Evolutionary conservation across 2,113 vertebrate genomes (phyloP), one percentile per base, ranked within the genome.

Genomic region (Fregata magnificens): DNA sequence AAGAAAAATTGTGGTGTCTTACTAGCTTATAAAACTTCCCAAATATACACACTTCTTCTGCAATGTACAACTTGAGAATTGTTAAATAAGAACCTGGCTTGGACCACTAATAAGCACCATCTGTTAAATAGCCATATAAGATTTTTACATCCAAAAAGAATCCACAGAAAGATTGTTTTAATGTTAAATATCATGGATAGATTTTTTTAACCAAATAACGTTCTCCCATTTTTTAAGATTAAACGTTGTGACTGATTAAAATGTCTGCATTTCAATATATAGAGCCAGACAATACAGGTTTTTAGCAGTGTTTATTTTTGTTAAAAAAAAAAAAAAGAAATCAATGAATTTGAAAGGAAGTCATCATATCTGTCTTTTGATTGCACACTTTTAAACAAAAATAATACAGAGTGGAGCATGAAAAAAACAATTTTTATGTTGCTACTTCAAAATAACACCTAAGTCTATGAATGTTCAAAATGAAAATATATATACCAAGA

Each of bases 221-320:
- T 55, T 73, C 69, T 47, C 58, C 31, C 16, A 53, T 19, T 86
- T 94, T 62, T 73, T 15, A 86, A 45, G 14, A 73, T 56, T n/a
- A 82, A 44, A 79, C 93, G 63, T 45, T 84, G 36, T 56, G 67
- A 44, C 20, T 74, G 74, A 86, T 93, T 40, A 66, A 87, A 95
- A 79, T 31, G 21, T 65, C 28, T 70, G 36, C 31, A 44, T 74
- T 90, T 97, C 82, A 49, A 92, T 90, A 88, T 11, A 93, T 36
- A 85, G 26, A 97, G 31, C 6, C 89, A 97, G 94, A 96, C 86
- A 85, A 76, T 65, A 86, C 22, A 86, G 24, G 5, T 49, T 83
- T 93, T 95, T 88, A 95, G 81, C 55, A 62, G 49, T 97, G 67
- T 97, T 98, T 98, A 98, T 98, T 98, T 97, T 98, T 96, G 67